Percentiles rank a stretch among this genome's conserved stretches.
Evolutionary conservation across 2,888 invertebrate species (phyloP).

Genomic region (Venustoraphidia nigricollis): DNA sequence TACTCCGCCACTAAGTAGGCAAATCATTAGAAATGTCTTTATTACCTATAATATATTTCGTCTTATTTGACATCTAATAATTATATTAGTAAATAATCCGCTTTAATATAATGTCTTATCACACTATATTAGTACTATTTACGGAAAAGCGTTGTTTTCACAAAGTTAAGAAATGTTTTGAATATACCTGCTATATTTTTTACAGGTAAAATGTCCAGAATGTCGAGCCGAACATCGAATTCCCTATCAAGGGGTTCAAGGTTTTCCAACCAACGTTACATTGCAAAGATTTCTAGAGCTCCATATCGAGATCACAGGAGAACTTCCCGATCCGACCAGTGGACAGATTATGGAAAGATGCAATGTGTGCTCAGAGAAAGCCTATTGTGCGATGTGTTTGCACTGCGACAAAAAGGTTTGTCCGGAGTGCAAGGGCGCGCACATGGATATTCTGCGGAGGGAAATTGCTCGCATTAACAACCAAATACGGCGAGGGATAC

Average conservation of each 20-base stretch:
- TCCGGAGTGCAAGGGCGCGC: constrained; percentile 88
- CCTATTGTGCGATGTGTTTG: constrained; percentile 73
- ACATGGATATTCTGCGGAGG: constrained; percentile 86
- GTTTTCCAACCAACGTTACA: constrained; percentile 92
- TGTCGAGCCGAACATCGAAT: constrained; percentile 94
- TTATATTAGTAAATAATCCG: no score
- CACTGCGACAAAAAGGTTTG: constrained; percentile 98
- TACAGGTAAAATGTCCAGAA: constrained; percentile 91
- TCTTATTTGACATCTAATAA: no score
- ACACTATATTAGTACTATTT: not conserved
- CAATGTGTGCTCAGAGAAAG: constrained; percentile 85
- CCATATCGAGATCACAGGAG: constrained; percentile 84
- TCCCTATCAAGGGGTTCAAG: constrained; percentile 86
- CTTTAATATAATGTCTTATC: not conserved
- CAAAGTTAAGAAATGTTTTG: not conserved
- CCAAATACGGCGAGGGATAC: constrained; percentile 66
- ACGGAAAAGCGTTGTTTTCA: not conserved
- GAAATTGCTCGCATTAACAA: constrained; percentile 28
- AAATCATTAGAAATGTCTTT: no score
- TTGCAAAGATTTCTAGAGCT: constrained; percentile 87
- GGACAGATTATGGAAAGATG: constrained; percentile 88
- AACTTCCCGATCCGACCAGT: constrained; percentile 78
- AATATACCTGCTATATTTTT: constrained; percentile 8
- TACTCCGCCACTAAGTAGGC: no score
- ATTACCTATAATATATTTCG: no score